Conservation (phyloP, 2,113 vertebrate species). For the Charadrius vociferus region DNA sequence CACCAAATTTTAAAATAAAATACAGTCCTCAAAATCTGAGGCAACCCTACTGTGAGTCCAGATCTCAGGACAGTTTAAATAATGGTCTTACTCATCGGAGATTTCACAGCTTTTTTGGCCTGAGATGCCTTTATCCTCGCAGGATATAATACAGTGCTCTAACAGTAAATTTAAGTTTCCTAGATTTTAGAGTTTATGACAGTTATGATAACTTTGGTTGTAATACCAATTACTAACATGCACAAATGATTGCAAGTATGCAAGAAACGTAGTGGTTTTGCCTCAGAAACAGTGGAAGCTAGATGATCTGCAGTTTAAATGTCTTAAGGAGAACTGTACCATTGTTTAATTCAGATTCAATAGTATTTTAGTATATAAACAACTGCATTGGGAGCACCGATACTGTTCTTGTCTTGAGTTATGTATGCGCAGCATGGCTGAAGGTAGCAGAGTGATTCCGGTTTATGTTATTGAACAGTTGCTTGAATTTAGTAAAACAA, state of each 20-base stretch:
- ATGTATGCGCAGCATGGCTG: not conserved
- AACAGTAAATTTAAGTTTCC: not conserved
- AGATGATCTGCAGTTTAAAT: not conserved
- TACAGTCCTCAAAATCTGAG: not conserved
- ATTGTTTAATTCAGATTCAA: not conserved
- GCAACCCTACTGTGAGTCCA: not conserved
- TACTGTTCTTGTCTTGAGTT: not conserved
- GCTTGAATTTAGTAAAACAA: not conserved
- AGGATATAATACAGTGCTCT: not conserved
- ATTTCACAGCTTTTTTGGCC: not conserved
- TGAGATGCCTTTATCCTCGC: not conserved
- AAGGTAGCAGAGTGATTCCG: not conserved
- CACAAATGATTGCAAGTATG: not conserved
- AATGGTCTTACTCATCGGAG: not conserved
- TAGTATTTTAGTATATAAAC: not conserved
- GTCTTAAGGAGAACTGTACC: not conserved
- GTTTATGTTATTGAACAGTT: not conserved
- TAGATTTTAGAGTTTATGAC: not conserved
- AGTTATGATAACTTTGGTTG: not conserved
- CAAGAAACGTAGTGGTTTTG: not conserved
- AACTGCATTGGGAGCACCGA: not conserved
- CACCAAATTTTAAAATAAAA: not conserved
- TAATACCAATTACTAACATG: not conserved
- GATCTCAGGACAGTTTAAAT: not conserved
- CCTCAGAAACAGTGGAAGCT: not conserved